Conservation (phyloP, 2,888 invertebrate genomes). For the Euproctis similis region DNA sequence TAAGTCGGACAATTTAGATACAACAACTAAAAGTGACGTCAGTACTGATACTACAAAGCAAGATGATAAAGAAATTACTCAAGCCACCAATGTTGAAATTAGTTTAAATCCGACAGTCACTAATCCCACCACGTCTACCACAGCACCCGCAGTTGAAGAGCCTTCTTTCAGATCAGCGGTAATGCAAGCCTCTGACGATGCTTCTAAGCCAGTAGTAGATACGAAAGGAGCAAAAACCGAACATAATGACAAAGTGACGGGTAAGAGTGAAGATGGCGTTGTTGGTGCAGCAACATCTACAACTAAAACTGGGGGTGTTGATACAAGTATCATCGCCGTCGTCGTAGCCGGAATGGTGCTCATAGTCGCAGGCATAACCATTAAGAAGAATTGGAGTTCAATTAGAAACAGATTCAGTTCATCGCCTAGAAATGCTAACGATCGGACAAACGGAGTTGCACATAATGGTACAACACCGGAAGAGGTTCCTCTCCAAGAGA, state of each 20-base stretch:
- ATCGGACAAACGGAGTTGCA: constrained; percentile 32
- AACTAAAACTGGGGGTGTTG: constrained; percentile 59
- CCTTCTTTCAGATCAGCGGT: constrained; percentile 38
- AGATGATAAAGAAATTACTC: constrained; percentile 7
- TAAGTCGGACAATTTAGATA: too few relatives aligned
- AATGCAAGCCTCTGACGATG: constrained; percentile 31
- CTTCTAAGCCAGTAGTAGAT: constrained; percentile 18
- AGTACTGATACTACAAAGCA: constrained; percentile 9
- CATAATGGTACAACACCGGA: constrained; percentile 54
- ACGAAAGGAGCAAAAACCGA: constrained; percentile 22
- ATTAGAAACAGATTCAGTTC: constrained; percentile 58
- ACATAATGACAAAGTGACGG: constrained; percentile 12
- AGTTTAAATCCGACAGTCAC: constrained; percentile 3
- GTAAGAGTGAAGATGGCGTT: constrained; percentile 32
- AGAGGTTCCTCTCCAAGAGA: constrained; percentile 64
- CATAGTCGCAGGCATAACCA: constrained; percentile 68
- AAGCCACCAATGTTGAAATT: constrained; percentile 1
- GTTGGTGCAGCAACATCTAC: constrained; percentile 48
- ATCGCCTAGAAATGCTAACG: constrained; percentile 46
- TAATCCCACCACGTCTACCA: constrained; percentile 10
- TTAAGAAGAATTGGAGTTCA: constrained; percentile 76
- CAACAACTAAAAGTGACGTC: constrained; percentile 8
- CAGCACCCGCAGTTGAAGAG: constrained; percentile 21
- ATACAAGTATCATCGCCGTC: constrained; percentile 71
- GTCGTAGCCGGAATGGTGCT: constrained; percentile 71